Conservation (phyloP, 2,888 invertebrate genomes). For the Nomada fabriciana region DNA sequence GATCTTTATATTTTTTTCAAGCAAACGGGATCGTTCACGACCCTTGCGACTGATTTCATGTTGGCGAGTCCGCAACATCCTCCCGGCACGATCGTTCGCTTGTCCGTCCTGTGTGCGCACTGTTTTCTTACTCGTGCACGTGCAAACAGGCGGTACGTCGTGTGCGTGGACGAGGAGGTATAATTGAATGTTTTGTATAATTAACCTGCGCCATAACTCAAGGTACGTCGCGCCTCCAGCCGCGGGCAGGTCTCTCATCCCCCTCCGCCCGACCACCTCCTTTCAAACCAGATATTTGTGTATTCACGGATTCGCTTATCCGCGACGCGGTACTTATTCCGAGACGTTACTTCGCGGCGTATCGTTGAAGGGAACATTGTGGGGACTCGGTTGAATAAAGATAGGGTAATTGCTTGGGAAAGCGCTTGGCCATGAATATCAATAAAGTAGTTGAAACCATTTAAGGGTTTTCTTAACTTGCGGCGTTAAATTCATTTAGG, state of each 20-base stretch:
- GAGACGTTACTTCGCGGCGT: constrained; percentile 38
- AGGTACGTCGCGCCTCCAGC: constrained; percentile 84
- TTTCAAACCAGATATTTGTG: constrained; percentile 72
- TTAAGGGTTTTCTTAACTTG: too few relatives aligned
- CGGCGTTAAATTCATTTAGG: too few relatives aligned
- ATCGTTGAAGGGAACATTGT: constrained; percentile 41
- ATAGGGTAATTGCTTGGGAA: constrained; percentile 28
- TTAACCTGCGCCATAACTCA: constrained; percentile 85
- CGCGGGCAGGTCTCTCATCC: constrained; percentile 80
- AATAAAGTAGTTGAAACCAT: not conserved
- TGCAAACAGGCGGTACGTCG: constrained; percentile 37
- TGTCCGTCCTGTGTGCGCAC: constrained; percentile 23
- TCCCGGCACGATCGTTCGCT: constrained; percentile 33
- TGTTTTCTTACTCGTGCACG: constrained; percentile 44
- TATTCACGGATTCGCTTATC: constrained; percentile 76
- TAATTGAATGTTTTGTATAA: constrained; percentile 85
- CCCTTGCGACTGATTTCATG: constrained; percentile 51
- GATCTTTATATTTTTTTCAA: constrained; percentile 18
- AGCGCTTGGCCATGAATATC: not conserved
- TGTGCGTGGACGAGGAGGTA: constrained; percentile 77
- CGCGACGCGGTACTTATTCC: constrained; percentile 37
- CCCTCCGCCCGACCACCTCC: constrained; percentile 62
- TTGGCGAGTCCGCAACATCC: constrained; percentile 53
- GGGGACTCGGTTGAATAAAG: constrained; percentile 36
- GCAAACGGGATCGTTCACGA: constrained; percentile 57